Evolutionary conservation across 2,797 vertebrate genomes (phyloP).

Genomic region (Cephalopachus bancanus): DNA sequence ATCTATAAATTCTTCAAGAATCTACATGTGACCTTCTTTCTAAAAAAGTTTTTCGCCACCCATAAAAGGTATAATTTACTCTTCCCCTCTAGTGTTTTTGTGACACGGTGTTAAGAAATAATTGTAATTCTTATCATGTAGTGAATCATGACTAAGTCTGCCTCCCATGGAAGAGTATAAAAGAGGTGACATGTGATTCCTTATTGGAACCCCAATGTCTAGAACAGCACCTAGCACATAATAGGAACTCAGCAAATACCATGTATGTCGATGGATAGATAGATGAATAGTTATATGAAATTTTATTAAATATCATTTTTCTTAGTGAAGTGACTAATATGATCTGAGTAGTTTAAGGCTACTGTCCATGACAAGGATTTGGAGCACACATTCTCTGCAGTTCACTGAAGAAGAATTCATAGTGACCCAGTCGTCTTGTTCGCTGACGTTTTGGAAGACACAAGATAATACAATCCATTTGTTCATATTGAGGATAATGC

Average conservation of each 20-base stretch:
- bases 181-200: not conserved
- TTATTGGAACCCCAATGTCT: not conserved
- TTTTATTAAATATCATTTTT: slow-evolving; percentile 9
- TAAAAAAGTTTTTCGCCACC: not conserved
- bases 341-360: not conserved
- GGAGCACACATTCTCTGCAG: not conserved
- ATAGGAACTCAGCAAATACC: not conserved
- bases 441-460: not conserved
- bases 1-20: slow-evolving; percentile 2
- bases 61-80: not conserved
- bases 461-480: not conserved
- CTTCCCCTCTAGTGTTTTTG: not conserved
- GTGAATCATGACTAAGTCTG: not conserved
- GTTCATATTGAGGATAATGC: not conserved
- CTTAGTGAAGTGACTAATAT: not conserved
- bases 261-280: not conserved
- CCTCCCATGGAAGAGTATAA: not conserved
- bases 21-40: not conserved
- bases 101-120: not conserved
- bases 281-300: not conserved
- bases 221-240: not conserved
- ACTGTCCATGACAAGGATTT: not conserved
- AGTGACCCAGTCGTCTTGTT: not conserved
- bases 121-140: not conserved
- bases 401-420: not conserved